Conservation (phyloP, 2,113 vertebrate genomes). For the Malurus alboscapulatus region DNA sequence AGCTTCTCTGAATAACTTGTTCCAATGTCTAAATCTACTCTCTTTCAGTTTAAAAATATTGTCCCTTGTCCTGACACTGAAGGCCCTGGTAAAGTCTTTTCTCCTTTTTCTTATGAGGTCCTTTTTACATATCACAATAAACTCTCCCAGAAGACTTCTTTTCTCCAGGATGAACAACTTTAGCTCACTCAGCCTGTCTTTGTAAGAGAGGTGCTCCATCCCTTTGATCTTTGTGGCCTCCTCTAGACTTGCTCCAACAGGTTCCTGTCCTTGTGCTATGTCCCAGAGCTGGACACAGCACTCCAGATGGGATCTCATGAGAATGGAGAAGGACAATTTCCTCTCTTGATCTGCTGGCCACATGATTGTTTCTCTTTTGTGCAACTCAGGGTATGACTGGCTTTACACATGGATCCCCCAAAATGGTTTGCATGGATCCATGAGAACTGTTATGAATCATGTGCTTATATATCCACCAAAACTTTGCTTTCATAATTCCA, state of each 20-base stretch:
- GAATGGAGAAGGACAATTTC: neutral
- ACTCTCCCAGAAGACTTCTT: neutral
- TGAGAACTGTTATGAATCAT: neutral
- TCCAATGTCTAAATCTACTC: neutral
- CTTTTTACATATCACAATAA: neutral
- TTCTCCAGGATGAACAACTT: neutral
- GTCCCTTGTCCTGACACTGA: neutral
- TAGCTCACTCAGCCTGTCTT: accelerated
- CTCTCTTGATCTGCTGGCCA: neutral
- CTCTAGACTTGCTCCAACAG: neutral
- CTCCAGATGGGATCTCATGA: neutral
- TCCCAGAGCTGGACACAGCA: neutral
- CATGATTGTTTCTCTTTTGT: neutral
- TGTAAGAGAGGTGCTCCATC: accelerated
- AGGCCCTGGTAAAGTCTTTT: neutral
- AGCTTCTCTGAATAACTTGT: neutral
- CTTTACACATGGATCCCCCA: neutral
- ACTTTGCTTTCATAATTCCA: neutral
- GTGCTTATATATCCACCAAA: neutral
- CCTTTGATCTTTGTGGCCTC: neutral
- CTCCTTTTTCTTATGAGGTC: neutral
- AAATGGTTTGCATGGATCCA: neutral
- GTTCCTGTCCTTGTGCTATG: neutral
- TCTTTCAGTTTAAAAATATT: neutral
- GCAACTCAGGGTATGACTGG: neutral